Conservation (phyloP, 2,797 vertebrate species). For the Arvicola amphibius region DNA sequence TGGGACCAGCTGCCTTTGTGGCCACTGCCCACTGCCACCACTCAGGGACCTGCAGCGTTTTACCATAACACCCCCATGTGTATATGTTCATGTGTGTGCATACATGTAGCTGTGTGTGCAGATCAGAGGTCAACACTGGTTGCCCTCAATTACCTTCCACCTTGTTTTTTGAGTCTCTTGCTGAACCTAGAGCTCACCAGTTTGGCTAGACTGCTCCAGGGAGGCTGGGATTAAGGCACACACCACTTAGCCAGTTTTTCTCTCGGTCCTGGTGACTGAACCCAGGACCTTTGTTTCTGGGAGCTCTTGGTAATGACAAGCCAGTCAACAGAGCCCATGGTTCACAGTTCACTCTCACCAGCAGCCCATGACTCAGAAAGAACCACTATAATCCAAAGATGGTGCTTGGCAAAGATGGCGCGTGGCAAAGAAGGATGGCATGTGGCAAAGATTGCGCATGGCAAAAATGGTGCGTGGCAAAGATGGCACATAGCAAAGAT, state of each 20-base stretch:
- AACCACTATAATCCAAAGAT: not conserved
- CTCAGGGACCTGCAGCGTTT: too few species aligned
- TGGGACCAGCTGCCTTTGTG: too few species aligned
- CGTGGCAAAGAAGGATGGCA: too few species aligned
- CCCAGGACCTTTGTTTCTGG: not conserved
- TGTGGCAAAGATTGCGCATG: too few species aligned
- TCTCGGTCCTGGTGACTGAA: not conserved
- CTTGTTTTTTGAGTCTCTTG: not conserved
- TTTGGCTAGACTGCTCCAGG: not conserved
- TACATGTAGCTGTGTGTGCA: not conserved
- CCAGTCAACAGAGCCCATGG: not conserved
- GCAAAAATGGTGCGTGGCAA: too few species aligned
- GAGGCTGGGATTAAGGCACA: not conserved
- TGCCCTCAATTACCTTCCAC: not conserved
- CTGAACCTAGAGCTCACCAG: not conserved
- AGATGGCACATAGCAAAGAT: too few species aligned
- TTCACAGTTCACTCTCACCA: fast-evolving
- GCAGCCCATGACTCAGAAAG: not conserved
- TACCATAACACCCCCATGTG: too few species aligned
- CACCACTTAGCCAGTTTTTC: not conserved
- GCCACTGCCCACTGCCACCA: too few species aligned
- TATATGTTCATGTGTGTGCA: not conserved
- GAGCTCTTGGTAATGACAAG: not conserved
- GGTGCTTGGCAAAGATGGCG: too few species aligned
- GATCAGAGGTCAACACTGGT: not conserved